phyloP scores from a whole-genome alignment of 2,888 invertebrate genomes.

The Criorhina ranunculi region DNA sequence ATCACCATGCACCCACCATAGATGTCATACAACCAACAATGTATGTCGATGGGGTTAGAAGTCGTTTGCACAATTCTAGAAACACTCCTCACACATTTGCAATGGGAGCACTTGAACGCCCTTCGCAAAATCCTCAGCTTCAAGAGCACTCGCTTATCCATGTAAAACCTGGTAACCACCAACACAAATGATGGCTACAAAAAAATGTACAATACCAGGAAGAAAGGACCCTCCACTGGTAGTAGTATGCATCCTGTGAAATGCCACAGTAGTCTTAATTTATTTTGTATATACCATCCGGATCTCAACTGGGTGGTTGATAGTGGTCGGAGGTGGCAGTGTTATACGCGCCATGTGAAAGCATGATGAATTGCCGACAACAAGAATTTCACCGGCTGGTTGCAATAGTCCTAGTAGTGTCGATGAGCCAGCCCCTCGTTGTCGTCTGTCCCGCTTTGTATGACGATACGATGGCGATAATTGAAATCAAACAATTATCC shows the following conservation, averaged over 20 bases:
- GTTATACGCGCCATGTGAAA: conserved; percentile 48
- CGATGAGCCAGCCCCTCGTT: conserved; percentile 3
- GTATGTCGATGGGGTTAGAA: conserved; percentile 61
- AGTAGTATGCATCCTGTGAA: conserved; percentile 52
- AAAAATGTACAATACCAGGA: conserved; percentile 29
- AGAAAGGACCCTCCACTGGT: conserved; percentile 48
- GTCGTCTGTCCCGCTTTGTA: background rate
- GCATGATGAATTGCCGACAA: conserved; percentile 72
- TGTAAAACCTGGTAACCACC: conserved; percentile 67
- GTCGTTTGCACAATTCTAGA: conserved; percentile 60
- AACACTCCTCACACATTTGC: conserved; percentile 36
- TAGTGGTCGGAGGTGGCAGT: conserved; percentile 2
- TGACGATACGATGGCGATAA: conserved; percentile 47
- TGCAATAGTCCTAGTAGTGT: conserved; percentile 15
- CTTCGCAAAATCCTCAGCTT: conserved; percentile 53
- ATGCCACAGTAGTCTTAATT: conserved; percentile 71
- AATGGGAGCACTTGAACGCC: conserved; percentile 50
- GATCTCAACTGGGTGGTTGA: conserved; percentile 44
- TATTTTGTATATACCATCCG: conserved; percentile 64
- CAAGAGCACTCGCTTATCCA: conserved; percentile 65
- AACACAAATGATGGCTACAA: conserved; percentile 44
- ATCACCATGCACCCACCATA: conserved; percentile 5
- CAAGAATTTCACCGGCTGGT: conserved; percentile 41
- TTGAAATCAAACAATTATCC: conserved; percentile 74
- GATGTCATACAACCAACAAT: conserved; percentile 52